These are phyloP conservation scores for Harpalus rufipes DNA, from an alignment of 2,888 invertebrate species.

Conservation along the genomic window DNA sequence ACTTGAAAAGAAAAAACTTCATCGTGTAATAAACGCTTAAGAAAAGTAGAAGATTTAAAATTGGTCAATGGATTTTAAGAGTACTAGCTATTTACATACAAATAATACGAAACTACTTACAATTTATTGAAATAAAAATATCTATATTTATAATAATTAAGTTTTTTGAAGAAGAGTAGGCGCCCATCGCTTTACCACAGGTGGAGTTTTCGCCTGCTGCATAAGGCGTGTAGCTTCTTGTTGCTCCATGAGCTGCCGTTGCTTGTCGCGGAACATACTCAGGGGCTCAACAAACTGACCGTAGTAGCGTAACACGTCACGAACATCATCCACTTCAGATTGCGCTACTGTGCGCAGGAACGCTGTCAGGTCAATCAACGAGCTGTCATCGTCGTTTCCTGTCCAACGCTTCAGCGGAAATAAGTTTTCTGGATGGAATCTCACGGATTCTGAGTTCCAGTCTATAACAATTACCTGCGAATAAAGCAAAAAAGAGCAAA, in stretches of 20 bases:
- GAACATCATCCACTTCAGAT: conserved; percentile 94
- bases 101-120: not conserved
- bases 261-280: conserved; percentile 94
- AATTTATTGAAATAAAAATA: not conserved
- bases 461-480: conserved; percentile 94
- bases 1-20: too few relatives aligned
- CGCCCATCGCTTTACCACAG: conserved; percentile 83
- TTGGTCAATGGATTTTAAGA: too few relatives aligned
- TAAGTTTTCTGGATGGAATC: conserved; percentile 93
- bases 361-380: conserved; percentile 93
- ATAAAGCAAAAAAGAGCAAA: not conserved
- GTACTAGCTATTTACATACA: too few relatives aligned
- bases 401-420: conserved; percentile 93
- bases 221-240: conserved; percentile 80
- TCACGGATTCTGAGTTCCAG: conserved; percentile 93
- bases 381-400: conserved; percentile 94
- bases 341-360: conserved; percentile 88
- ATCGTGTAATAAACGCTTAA: too few relatives aligned
- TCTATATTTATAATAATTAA: not conserved
- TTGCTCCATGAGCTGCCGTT: conserved; percentile 86
- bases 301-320: conserved; percentile 95
- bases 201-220: conserved; percentile 77
- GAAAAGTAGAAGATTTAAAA: too few relatives aligned
- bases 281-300: conserved; percentile 96
- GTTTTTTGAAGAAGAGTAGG: conserved; percentile 78